Percentiles rank a stretch among this genome's conserved stretches.
phyloP scores from a whole-genome alignment of 2,113 vertebrate species.

The Cyrtonyx montezumae region DNA sequence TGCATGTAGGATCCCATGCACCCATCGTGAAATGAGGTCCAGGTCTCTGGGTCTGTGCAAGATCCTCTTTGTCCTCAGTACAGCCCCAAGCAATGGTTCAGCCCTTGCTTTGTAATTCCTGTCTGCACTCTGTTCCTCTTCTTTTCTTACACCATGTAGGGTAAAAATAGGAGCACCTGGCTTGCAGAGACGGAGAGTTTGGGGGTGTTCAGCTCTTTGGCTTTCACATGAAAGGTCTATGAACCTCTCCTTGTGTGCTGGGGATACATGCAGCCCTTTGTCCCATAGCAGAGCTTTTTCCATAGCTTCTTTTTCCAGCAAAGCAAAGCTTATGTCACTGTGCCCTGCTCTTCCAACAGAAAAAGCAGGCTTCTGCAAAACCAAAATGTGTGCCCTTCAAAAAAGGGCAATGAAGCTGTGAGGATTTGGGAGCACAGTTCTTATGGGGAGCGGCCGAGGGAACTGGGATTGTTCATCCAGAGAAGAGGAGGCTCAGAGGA shows the following conservation, averaged over 20 bases:
- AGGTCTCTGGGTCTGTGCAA: neutral
- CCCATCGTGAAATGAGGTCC: neutral
- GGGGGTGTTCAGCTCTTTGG: neutral
- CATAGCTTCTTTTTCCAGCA: neutral
- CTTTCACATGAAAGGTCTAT: neutral
- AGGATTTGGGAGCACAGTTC: too few relatives aligned
- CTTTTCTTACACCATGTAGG: neutral
- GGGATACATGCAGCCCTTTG: neutral
- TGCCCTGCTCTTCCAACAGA: neutral
- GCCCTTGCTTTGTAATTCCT: neutral
- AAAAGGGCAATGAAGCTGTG: too few relatives aligned
- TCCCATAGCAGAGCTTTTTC: neutral
- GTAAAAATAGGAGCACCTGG: neutral
- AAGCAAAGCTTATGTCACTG: neutral
- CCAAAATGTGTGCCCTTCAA: neutral
- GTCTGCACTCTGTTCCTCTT: neutral
- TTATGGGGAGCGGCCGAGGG: too few relatives aligned
- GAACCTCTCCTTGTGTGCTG: neutral
- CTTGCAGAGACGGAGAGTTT: neutral
- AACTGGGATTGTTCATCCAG: too few relatives aligned
- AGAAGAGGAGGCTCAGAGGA: too few relatives aligned
- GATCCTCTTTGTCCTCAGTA: neutral
- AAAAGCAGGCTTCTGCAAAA: neutral
- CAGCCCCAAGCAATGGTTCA: neutral
- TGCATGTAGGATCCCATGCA: rapidly evolving